Evolutionary conservation across 2,113 vertebrate species (phyloP).

Genomic region (Proterorhinus semilunaris): DNA sequence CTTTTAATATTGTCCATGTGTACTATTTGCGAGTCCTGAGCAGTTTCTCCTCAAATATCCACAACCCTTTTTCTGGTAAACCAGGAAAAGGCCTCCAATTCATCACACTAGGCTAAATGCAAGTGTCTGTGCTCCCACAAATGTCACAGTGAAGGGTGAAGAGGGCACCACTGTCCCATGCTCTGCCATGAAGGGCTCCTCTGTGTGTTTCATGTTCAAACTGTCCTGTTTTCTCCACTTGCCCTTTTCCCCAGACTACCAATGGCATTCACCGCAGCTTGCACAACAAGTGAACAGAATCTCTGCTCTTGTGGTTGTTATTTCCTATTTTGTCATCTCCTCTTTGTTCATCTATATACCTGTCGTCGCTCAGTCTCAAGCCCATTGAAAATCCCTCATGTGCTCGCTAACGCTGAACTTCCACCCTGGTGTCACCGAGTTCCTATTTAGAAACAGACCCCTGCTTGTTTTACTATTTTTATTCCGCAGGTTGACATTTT

Average conservation of each 20-base stretch:
- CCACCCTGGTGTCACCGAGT: background rate
- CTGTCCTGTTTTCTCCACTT: constrained; percentile 32
- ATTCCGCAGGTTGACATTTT: background rate
- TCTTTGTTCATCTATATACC: background rate
- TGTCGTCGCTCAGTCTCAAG: constrained; percentile 15
- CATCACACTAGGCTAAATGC: constrained; percentile 11
- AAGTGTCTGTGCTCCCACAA: constrained; percentile 14
- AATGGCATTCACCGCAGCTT: constrained; percentile 56
- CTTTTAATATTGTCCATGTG: background rate
- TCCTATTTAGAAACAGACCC: background rate
- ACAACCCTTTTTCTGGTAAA: background rate
- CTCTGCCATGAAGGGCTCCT: constrained; percentile 68
- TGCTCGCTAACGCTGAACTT: constrained; percentile 21
- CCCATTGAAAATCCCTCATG: constrained; percentile 30
- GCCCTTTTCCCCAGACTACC: constrained; percentile 19
- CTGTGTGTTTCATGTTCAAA: constrained; percentile 67
- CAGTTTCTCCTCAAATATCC: constrained; percentile 13
- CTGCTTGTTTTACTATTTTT: background rate
- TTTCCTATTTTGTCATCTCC: background rate
- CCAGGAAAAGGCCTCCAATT: constrained; percentile 12
- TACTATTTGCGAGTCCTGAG: constrained; percentile 17
- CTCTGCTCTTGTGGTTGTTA: background rate
- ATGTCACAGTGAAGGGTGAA: constrained; percentile 36
- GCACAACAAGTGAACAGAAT: constrained; percentile 35
- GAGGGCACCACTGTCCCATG: constrained; percentile 56